Base-by-base conservation (phyloP, 2,888 invertebrate genomes). In the Eupithecia subfuscata region DNA sequence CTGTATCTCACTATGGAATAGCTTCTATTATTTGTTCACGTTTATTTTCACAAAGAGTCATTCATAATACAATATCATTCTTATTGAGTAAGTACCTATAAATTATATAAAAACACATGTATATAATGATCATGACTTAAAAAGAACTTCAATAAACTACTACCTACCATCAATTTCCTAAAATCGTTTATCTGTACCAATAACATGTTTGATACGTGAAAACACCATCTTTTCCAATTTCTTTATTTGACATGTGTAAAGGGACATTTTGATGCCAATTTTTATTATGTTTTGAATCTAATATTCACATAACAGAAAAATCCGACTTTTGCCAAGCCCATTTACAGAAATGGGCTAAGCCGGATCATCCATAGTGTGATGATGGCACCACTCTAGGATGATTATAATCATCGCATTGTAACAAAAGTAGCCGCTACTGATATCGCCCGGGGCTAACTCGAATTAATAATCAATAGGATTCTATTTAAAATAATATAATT, bases 361-460 rank as follows among this genome's bases (percentile, higher is more conserved):
- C 52, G 52, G 22, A 22, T 52, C 11, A 56, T 22, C 7, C 52
- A 56, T n/a, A 11, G 11, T 22, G 22, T 11, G 9, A n/a, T 52
- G 6, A 4, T 22, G 40, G 6, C 16, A 40, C 40, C n/a, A 56
- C 82, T 83, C 80, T 83, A 72, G 78, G 78, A 75, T 81, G 86
- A 86, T 89, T 87, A 84, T 83, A 81, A 85, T 87, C 87, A 86
- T 84, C 86, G 84, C 75, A 86, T 85, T 87, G 83, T 85, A 86
- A 68, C 67, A 80, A 82, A 84, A 84, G 88, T 85, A 88, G 86
- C 85, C 75, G 91, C 92, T 91, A 90, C 91, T 81, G 89, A 82
- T 86, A 85, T 81, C 85, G 91, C 92, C 90, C 81, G 75, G 75
- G 89, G 91, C 89, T 37, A n/a, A 77, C 82, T 84, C 22, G 37